Conservation (phyloP, 2,888 invertebrate species). For the Sinopyrophorus schimmeli region DNA sequence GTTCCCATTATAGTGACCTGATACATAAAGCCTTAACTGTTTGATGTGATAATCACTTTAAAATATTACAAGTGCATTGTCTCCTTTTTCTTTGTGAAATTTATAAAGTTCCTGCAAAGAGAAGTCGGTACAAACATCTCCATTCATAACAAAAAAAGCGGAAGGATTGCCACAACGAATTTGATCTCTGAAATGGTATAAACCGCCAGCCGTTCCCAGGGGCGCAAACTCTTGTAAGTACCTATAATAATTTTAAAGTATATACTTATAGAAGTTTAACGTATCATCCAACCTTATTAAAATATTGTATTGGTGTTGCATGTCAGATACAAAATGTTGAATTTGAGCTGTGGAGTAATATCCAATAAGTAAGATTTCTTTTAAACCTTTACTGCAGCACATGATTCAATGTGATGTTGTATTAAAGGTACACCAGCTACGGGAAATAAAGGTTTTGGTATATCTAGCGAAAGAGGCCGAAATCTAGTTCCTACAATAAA, state of each 20-base stretch:
- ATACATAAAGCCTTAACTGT: conserved; percentile 14
- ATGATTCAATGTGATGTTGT: conserved; percentile 97
- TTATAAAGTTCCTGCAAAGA: conserved; percentile 81
- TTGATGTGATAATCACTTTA: conserved; percentile 7
- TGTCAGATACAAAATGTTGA: conserved; percentile 82
- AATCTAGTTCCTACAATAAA: conserved; percentile 85
- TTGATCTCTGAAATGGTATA: conserved; percentile 96
- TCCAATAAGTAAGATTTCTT: conserved; percentile 92
- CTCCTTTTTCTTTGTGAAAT: conserved; percentile 67
- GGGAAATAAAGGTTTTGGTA: conserved; percentile 97
- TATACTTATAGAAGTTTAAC: background rate
- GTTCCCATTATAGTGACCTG: conserved; percentile 87
- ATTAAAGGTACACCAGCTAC: conserved; percentile 95
- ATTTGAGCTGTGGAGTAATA: conserved; percentile 87
- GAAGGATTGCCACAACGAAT: conserved; percentile 85
- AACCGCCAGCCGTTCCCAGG: conserved; percentile 94
- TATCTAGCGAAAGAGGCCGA: conserved; percentile 92
- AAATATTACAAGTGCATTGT: conserved; percentile 60
- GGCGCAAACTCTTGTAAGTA: conserved; percentile 96
- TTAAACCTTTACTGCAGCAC: conserved; percentile 75
- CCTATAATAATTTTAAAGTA: conserved; percentile 53
- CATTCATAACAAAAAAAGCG: conserved; percentile 93
- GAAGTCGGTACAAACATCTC: conserved; percentile 97
- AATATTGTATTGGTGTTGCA: conserved; percentile 80
- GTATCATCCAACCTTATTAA: conserved; percentile 68